Conservation (phyloP, 23 tunicate genomes). For the Halocynthia aurantium region DNA sequence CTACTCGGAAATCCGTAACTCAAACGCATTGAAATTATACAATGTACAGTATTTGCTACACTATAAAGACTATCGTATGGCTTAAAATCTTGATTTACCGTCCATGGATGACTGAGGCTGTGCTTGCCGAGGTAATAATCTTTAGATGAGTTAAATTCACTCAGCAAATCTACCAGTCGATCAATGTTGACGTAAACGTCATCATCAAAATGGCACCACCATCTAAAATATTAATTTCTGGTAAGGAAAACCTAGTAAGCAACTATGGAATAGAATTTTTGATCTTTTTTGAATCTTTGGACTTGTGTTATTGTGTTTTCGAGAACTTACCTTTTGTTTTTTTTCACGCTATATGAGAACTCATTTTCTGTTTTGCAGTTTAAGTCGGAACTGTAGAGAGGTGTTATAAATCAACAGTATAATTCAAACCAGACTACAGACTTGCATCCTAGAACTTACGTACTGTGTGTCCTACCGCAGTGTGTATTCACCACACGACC, state of each 20-base stretch:
- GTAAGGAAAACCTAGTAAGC: background rate
- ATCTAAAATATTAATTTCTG: background rate
- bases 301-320: too few relatives aligned
- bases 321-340: conserved; percentile 21
- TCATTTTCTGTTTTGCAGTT: conserved; percentile 61
- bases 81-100: background rate
- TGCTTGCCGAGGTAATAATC: conserved; percentile 47
- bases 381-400: conserved; percentile 23
- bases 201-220: conserved; percentile 83
- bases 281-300: too few relatives aligned
- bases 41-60: background rate
- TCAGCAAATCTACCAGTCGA: conserved; percentile 24
- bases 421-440: background rate
- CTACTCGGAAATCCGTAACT: too few relatives aligned
- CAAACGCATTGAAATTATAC: too few relatives aligned
- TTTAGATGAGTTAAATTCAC: conserved; percentile 12
- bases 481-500: conserved; percentile 41
- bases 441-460: conserved; percentile 1
- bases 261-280: background rate
- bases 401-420: background rate
- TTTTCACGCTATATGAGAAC: conserved; percentile 23
- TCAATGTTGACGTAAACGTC: conserved; percentile 58
- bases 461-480: conserved; percentile 22
- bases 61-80: background rate
- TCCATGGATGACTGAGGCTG: conserved; percentile 26